Conservation (phyloP, 2,888 invertebrate species). For the Chaitophorus viminalis region DNA sequence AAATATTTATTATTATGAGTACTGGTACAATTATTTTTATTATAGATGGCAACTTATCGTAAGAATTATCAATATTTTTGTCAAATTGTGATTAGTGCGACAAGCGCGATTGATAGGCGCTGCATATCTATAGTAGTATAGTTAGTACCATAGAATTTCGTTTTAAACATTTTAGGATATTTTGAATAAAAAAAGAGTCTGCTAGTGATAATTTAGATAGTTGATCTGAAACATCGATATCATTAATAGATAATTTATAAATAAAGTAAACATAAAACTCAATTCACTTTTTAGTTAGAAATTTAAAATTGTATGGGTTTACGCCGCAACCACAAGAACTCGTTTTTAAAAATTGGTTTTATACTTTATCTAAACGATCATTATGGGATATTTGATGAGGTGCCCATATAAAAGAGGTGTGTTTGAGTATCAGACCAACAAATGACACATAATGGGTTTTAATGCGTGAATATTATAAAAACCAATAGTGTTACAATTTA, state of each 20-base stretch:
- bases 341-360: not conserved
- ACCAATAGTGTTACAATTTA: not conserved
- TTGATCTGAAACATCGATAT: not conserved
- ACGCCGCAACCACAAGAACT: not conserved
- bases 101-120: conserved; percentile 4
- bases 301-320: not conserved
- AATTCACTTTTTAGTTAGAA: not conserved
- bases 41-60: too few relatives aligned
- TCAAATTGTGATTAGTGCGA: not conserved
- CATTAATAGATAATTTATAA: too few relatives aligned
- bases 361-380: not conserved
- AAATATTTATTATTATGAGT: too few relatives aligned
- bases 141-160: not conserved
- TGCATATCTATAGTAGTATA: too few relatives aligned
- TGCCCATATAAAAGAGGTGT: not conserved
- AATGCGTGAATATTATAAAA: too few relatives aligned
- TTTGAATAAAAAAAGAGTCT: not conserved
- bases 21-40: too few relatives aligned
- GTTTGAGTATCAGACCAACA: not conserved
- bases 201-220: not conserved
- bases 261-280: not conserved
- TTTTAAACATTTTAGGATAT: not conserved
- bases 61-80: not conserved
- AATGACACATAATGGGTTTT: not conserved
- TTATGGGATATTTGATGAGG: not conserved